phyloP scores from a whole-genome alignment of 2,888 invertebrate genomes.

The Chrysolina americana region DNA sequence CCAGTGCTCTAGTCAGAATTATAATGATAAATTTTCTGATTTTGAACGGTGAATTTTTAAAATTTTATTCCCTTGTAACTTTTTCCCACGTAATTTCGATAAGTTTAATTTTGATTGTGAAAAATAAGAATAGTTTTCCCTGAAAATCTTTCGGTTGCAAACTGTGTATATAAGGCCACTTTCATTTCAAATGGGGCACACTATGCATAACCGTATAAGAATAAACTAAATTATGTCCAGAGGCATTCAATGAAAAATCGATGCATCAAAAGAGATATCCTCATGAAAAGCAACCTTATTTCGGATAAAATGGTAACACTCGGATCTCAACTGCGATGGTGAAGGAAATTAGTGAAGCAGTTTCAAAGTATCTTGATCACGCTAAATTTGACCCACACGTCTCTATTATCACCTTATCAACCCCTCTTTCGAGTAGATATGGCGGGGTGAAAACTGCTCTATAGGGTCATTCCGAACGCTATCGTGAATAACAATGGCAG shows the following conservation, averaged over 20 bases:
- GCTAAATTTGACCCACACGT: constrained; percentile 66
- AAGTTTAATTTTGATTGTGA: too few species aligned
- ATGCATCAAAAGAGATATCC: not conserved
- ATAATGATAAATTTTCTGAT: too few species aligned
- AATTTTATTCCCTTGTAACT: too few species aligned
- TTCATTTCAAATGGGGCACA: too few species aligned
- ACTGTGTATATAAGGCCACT: too few species aligned
- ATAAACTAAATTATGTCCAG: too few species aligned
- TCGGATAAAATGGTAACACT: constrained; percentile 46
- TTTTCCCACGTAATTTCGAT: too few species aligned
- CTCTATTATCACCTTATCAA: constrained; percentile 62
- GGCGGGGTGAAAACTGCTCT: constrained; percentile 52
- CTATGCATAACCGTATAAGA: too few species aligned
- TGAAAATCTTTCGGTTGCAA: too few species aligned
- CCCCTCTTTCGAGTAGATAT: constrained; percentile 59
- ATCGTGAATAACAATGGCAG: constrained; percentile 49
- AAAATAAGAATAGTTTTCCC: too few species aligned
- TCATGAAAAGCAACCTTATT: constrained; percentile 38
- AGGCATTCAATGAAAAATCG: not conserved
- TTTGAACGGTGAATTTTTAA: too few species aligned
- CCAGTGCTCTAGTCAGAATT: too few species aligned
- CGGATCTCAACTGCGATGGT: constrained; percentile 45
- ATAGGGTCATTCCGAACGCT: constrained; percentile 47
- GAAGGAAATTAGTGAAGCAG: constrained; percentile 50
- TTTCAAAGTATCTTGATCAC: constrained; percentile 60